Evolutionary conservation across 2,113 vertebrate genomes (phyloP).

Genomic region (Prinia subflava): DNA sequence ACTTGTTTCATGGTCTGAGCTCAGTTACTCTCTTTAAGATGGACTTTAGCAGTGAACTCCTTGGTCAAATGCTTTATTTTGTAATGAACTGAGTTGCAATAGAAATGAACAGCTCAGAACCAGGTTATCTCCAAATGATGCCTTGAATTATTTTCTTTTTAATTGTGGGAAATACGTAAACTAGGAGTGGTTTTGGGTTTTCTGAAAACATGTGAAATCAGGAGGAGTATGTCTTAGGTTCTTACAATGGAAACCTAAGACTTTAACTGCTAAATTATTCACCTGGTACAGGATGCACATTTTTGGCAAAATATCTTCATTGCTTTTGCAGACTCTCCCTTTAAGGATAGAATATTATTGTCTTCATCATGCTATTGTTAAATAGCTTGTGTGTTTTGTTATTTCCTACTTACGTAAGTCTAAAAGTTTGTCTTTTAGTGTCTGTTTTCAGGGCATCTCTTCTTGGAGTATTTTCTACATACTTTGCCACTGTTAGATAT

Average conservation of each 20-base stretch:
- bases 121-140: not conserved
- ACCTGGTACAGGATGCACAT: not conserved
- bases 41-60: not conserved
- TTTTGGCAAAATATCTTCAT: not conserved
- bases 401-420: not conserved
- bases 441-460: not conserved
- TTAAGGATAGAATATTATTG: not conserved
- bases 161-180: not conserved
- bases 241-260: not conserved
- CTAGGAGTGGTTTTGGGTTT: not conserved
- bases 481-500: not conserved
- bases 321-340: not conserved
- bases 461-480: not conserved
- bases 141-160: not conserved
- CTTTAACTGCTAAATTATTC: not conserved
- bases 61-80: not conserved
- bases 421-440: not conserved
- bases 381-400: not conserved
- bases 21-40: not conserved
- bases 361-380: not conserved
- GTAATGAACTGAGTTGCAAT: not conserved
- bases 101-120: not conserved
- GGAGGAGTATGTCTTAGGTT: not conserved
- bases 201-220: not conserved
- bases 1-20: not conserved